Evolutionary conservation across 2,113 vertebrate genomes (phyloP).

Genomic region (Brachypodius melanocephalos): DNA sequence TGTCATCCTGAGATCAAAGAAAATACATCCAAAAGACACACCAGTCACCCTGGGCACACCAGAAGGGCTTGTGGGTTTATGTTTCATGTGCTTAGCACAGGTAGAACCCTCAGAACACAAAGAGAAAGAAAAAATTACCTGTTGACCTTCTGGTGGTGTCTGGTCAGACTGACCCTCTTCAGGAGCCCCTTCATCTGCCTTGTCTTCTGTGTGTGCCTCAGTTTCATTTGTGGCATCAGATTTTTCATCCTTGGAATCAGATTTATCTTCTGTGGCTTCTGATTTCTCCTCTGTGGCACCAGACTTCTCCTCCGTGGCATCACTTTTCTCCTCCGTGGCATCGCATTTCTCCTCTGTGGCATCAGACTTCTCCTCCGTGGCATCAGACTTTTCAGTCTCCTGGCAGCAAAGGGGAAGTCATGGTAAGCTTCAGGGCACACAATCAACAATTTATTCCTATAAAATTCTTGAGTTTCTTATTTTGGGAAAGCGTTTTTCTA

Average conservation of each 20-base stretch:
- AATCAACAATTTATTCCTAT: neutral
- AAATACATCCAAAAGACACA: neutral
- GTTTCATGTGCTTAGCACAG: neutral
- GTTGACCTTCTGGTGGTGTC: conserved; percentile 37
- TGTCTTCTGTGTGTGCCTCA: conserved; percentile 11
- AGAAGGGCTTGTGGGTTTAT: neutral
- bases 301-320: neutral
- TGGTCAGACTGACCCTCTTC: neutral
- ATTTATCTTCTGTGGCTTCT: neutral
- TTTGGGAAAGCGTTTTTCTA: neutral
- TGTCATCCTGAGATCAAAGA: neutral
- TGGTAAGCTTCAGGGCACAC: neutral
- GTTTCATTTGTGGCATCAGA: neutral
- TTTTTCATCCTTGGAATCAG: neutral
- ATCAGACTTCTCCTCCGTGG: neutral
- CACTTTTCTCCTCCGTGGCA: neutral
- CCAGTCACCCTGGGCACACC: neutral
- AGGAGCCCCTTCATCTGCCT: neutral
- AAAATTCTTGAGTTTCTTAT: neutral
- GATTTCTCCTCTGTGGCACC: neutral
- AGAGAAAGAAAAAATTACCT: conserved; percentile 33
- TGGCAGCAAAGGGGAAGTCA: conserved; percentile 26
- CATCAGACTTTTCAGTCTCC: conserved; percentile 63
- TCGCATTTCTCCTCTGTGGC: neutral
- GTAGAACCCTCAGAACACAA: neutral